These are phyloP conservation scores for Dryadula phaetusa DNA, from an alignment of 2,888 invertebrate species.

Conservation along the genomic window DNA sequence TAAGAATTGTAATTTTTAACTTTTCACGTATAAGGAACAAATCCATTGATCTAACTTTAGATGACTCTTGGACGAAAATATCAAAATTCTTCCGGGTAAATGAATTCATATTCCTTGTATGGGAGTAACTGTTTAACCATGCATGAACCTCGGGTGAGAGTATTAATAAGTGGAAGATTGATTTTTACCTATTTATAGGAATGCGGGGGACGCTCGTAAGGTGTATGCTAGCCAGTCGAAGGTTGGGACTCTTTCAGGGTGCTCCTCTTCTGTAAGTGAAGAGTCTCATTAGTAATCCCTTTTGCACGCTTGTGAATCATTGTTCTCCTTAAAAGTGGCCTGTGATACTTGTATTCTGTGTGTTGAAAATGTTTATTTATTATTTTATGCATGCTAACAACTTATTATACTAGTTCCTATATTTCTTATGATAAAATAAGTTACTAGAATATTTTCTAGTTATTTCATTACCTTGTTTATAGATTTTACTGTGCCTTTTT, in stretches of 20 bases:
- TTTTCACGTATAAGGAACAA: slow-evolving; percentile 24
- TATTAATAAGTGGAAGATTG: slow-evolving; percentile 73
- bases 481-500: no score
- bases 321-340: slow-evolving; percentile 23
- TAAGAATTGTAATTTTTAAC: slow-evolving; percentile 28
- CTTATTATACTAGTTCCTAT: background rate
- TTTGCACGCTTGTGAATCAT: slow-evolving; percentile 42
- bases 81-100: slow-evolving; percentile 82
- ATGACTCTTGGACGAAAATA: slow-evolving; percentile 83
- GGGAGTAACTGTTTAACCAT: slow-evolving; percentile 65
- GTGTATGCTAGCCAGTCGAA: slow-evolving; percentile 84
- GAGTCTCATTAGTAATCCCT: slow-evolving; percentile 33
- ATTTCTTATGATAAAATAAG: background rate
- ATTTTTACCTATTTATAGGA: slow-evolving; percentile 83
- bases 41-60: slow-evolving; percentile 48
- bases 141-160: slow-evolving; percentile 66
- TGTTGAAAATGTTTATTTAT: background rate
- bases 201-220: slow-evolving; percentile 81
- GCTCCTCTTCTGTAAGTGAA: slow-evolving; percentile 88
- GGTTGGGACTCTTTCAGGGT: slow-evolving; percentile 87
- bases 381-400: background rate
- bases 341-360: background rate
- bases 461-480: no score
- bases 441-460: no score
- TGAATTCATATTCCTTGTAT: slow-evolving; percentile 64